Base-by-base conservation (phyloP, 2,113 vertebrate species). In the Cyprinodon brontotheroides region DNA sequence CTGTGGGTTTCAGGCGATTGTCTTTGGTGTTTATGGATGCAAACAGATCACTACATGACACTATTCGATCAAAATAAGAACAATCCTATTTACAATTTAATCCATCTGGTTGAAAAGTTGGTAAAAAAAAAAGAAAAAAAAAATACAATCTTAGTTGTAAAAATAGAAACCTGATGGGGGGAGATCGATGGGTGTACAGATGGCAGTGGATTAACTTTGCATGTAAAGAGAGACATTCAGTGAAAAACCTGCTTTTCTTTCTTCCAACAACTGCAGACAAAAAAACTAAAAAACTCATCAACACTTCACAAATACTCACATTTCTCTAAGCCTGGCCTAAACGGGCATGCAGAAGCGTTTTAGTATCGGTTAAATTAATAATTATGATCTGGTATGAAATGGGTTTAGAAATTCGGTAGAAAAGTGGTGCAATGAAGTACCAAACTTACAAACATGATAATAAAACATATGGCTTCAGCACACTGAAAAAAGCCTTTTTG, bases 391-490 rank as follows among this genome's bases (percentile, higher is more conserved):
- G 38, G 69, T 86, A 83, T 4, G 61, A 81, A 87, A 89, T 41
- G 74, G 15, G 43, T 84, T 70, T 79, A 89, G 48, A 91, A 86
- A 85, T 61, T 37, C 36, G 15, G 40, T 89, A 90, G 64, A 89
- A 89, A 87, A 87, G 75, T 75, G 78, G 72, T 13, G 37, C 62
- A 39, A 79, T 47, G 67, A 74, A 71, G 62, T 15, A 22, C 12
- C 17, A 64, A 50, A 57, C 61, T 61, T 83, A 83, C 66, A 65
- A 85, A 87, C 57, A 9, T 3, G 36, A 68, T 15, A 29, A 68
- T 60, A 22, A 6, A 20, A 36, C 61, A 29, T 84, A 87, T 70
- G 83, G 77, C 79, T 87, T 79, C 13, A 65, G 80, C n/a, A 14
- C 64, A 63, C 39, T 61, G 68, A 79, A 62, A 45, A 50, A 45